Percentiles rank a stretch among this genome's conserved stretches.
Conservation (phyloP, 2,113 vertebrate species). For the Dolichotis patagonum region DNA sequence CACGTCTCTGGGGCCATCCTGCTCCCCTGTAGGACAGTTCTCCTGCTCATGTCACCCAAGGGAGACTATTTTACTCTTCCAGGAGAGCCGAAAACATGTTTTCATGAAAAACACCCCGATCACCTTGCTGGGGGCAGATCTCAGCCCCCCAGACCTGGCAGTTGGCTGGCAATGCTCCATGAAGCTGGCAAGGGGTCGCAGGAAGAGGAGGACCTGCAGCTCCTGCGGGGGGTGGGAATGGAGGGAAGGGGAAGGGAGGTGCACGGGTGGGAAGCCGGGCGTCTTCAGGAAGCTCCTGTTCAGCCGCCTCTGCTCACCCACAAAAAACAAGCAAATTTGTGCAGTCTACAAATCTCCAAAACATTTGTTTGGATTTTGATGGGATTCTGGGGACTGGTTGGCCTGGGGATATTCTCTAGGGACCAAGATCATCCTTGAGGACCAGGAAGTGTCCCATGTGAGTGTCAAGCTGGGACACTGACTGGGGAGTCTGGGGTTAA, state of each 20-base stretch:
- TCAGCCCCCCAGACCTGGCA: neutral
- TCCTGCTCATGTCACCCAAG: neutral
- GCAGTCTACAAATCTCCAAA: neutral
- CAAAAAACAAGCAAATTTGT: neutral
- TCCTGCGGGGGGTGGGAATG: neutral
- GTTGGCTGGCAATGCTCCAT: neutral
- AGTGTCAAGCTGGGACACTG: neutral
- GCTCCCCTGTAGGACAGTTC: neutral
- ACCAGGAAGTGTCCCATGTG: too few relatives aligned
- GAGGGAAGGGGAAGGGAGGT: neutral
- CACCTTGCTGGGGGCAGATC: neutral
- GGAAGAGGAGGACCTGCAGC: neutral
- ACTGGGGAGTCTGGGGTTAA: neutral
- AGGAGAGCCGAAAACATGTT: neutral
- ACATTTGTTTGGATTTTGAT: neutral
- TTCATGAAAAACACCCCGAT: neutral
- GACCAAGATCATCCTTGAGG: neutral
- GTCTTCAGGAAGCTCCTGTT: neutral
- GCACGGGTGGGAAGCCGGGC: neutral
- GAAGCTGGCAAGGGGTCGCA: neutral
- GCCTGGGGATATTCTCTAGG: neutral
- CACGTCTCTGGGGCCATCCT: neutral
- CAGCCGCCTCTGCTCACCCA: rapidly evolving
- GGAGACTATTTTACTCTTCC: neutral
- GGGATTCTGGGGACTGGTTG: neutral